Evolutionary conservation across 2,113 vertebrate genomes (phyloP).

Genomic region (Aegypius monachus): DNA sequence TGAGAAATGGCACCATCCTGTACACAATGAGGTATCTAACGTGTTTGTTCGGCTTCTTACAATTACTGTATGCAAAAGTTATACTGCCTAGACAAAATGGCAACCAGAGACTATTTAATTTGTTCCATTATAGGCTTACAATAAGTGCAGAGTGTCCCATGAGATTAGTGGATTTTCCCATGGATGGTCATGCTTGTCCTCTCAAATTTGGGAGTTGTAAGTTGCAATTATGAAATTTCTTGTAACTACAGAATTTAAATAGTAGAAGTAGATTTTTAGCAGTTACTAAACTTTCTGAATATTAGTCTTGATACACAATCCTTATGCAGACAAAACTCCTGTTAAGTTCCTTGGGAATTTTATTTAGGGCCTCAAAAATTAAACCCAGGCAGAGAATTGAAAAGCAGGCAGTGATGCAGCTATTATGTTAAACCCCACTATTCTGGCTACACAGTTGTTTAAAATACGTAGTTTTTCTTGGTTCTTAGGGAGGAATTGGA

Average conservation of each 20-base stretch:
- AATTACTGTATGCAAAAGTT: slow-evolving; percentile 45
- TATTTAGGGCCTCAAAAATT: not conserved
- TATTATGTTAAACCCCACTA: not conserved
- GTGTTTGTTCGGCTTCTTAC: slow-evolving; percentile 1
- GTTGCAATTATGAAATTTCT: slow-evolving; percentile 71
- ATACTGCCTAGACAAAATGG: slow-evolving; percentile 45
- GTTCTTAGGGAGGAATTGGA: not conserved
- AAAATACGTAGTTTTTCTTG: not conserved
- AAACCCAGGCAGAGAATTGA: not conserved
- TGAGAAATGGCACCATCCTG: slow-evolving; percentile 98
- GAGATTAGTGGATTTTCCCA: slow-evolving; percentile 97
- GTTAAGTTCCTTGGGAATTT: slow-evolving; percentile 3
- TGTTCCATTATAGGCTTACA: slow-evolving; percentile 85
- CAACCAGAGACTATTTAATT: slow-evolving; percentile 60
- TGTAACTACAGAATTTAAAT: slow-evolving; percentile 54
- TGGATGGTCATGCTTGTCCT: slow-evolving; percentile 97
- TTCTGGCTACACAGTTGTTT: not conserved
- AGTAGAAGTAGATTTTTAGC: slow-evolving; percentile 39
- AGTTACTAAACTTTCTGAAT: not conserved
- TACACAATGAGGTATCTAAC: slow-evolving; percentile 94
- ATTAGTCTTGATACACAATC: not conserved
- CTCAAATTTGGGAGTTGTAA: slow-evolving; percentile 99
- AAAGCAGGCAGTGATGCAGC: not conserved
- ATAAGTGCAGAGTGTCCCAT: slow-evolving; percentile 98
- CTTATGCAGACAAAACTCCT: slow-evolving; percentile 49